Conservation (phyloP, 2,888 invertebrate species). For the Sarcophaga subvicina region DNA sequence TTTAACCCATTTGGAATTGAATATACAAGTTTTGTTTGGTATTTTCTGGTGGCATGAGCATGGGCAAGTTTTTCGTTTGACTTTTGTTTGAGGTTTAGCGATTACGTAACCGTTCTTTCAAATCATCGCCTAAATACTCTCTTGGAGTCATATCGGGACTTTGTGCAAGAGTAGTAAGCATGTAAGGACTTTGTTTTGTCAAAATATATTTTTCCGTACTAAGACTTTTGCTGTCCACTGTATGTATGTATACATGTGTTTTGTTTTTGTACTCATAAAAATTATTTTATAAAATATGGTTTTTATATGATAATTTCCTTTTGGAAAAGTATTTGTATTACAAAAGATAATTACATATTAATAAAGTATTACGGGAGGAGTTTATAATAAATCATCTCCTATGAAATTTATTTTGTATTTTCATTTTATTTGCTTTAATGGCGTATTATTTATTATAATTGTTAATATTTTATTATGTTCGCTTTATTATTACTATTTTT, state of each 20-base stretch:
- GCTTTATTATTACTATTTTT: neutral
- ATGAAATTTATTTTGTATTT: neutral
- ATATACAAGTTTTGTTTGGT: no score
- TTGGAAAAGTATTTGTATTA: constrained; percentile 43
- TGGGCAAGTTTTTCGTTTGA: no score
- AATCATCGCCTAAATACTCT: no score
- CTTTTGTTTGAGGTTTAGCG: no score
- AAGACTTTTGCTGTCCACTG: no score
- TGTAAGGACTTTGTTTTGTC: no score
- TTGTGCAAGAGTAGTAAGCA: no score
- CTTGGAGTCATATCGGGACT: no score
- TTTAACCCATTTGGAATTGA: no score
- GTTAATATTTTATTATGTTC: neutral
- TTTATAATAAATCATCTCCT: constrained; percentile 51
- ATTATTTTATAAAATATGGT: constrained; percentile 50
- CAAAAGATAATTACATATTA: constrained; percentile 62
- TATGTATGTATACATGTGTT: neutral
- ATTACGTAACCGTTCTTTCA: no score
- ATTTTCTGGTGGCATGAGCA: no score
- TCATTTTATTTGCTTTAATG: neutral
- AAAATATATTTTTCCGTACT: no score
- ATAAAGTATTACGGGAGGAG: constrained; percentile 47
- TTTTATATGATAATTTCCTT: constrained; percentile 60
- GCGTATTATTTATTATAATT: neutral
- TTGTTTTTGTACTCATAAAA: constrained; percentile 34